Evolutionary conservation across 53 echinoderm and acorn worm genomes (phyloP).

Genomic region (Astropecten irregularis): DNA sequence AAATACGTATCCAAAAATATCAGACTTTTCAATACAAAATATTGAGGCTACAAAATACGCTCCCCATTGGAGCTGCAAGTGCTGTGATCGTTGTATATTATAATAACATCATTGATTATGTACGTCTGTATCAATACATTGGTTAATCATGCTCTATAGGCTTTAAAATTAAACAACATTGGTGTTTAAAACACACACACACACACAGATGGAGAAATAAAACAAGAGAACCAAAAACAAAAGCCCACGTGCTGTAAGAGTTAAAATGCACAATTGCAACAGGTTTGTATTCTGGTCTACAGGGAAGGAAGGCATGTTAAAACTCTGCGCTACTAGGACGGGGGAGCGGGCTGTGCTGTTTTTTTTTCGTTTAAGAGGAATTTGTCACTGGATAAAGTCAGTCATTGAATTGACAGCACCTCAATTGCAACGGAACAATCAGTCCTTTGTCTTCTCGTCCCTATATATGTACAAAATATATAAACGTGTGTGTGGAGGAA

Average conservation of each 20-base stretch:
- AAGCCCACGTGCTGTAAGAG: no score
- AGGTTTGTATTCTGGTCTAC: not conserved
- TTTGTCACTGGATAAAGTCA: conserved; percentile 2
- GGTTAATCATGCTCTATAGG: conserved; percentile 6
- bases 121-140: conserved; percentile 7
- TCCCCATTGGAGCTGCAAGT: not conserved
- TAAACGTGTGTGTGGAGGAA: conserved; percentile 23
- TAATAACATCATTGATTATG: not conserved
- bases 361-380: not conserved
- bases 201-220: no score
- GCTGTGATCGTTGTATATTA: not conserved
- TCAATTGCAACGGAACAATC: conserved; percentile 12
- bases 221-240: no score
- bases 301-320: not conserved
- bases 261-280: conserved; percentile 7
- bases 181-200: conserved; percentile 2
- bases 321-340: no score
- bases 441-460: not conserved
- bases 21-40: conserved; percentile 45
- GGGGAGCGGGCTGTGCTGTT: not conserved
- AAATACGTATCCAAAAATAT: conserved; percentile 57
- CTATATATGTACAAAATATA: conserved; percentile 57
- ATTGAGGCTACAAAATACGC: conserved; percentile 38
- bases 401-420: no score
- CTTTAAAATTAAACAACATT: conserved; percentile 24